Conservation (phyloP, 2,888 invertebrate species). For the Isotomurus palustris region DNA sequence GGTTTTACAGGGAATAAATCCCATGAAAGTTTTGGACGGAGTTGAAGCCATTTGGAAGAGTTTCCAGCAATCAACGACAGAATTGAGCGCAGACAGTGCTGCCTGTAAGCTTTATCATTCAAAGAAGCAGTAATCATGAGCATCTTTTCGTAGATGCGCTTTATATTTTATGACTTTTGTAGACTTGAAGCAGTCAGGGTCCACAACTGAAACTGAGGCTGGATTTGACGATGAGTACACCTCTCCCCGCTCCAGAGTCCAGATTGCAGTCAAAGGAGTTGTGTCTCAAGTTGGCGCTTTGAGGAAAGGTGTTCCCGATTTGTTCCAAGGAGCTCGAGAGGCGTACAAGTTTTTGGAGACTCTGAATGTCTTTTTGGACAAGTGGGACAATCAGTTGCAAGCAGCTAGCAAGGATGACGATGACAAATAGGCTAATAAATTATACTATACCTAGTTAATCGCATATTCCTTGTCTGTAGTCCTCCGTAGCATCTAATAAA, state of each 20-base stretch:
- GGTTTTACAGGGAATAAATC: background rate
- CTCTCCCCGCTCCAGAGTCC: slow-evolving; percentile 3
- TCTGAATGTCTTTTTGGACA: slow-evolving; percentile 26
- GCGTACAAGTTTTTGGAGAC: slow-evolving; percentile 36
- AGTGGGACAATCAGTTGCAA: no score
- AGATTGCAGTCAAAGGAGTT: slow-evolving; percentile 24
- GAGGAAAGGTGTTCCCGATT: slow-evolving; percentile 31
- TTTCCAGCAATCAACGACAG: background rate
- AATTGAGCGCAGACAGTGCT: background rate
- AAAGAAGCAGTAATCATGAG: background rate
- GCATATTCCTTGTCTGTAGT: no score
- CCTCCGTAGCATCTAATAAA: no score
- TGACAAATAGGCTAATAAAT: no score
- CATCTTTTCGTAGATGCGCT: no score
- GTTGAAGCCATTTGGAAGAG: slow-evolving; percentile 1
- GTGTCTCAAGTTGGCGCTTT: slow-evolving; percentile 27
- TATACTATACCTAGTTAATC: no score
- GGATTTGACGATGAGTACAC: slow-evolving; percentile 35
- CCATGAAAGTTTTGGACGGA: background rate
- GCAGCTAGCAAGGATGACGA: no score
- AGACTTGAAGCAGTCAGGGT: background rate
- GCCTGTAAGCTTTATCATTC: background rate
- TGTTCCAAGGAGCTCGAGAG: slow-evolving; percentile 41
- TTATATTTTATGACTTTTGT: background rate
- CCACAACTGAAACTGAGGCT: slow-evolving; percentile 19